phyloP scores from a whole-genome alignment of 2,888 invertebrate species.

The Leptopterna dolabrata region DNA sequence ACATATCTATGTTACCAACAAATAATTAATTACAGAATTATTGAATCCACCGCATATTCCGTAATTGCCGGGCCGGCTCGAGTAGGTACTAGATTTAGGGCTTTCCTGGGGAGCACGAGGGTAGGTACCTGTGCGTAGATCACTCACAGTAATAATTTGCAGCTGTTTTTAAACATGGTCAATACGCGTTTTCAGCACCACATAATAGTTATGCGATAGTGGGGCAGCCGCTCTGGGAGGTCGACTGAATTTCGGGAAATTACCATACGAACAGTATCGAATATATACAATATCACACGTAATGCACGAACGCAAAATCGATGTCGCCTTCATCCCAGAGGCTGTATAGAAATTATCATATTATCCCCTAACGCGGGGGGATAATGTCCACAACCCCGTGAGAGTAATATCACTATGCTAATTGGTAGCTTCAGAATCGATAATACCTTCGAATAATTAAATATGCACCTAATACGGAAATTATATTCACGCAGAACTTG shows the following conservation, averaged over 20 bases:
- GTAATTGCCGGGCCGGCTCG: too few species aligned
- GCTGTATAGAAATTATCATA: conserved; percentile 7
- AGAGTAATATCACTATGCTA: neutral
- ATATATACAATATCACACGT: neutral
- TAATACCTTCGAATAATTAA: neutral
- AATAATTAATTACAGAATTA: too few species aligned
- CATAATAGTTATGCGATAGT: too few species aligned
- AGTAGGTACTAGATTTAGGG: too few species aligned
- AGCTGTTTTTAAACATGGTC: too few species aligned
- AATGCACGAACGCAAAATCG: neutral
- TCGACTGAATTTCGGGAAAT: neutral
- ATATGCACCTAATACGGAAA: neutral
- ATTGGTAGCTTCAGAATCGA: neutral
- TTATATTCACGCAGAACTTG: neutral
- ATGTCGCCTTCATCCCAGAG: neutral
- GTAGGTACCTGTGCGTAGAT: too few species aligned
- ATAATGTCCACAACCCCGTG: neutral
- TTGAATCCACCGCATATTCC: too few species aligned
- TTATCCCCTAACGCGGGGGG: neutral
- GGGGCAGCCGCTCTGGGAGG: neutral
- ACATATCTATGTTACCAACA: too few species aligned
- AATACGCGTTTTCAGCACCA: too few species aligned
- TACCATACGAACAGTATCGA: neutral
- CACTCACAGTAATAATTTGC: too few species aligned
- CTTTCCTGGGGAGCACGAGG: too few species aligned